Base-by-base conservation (phyloP, 1,140 invertebrate genomes). In the Aethina tumida region DNA sequence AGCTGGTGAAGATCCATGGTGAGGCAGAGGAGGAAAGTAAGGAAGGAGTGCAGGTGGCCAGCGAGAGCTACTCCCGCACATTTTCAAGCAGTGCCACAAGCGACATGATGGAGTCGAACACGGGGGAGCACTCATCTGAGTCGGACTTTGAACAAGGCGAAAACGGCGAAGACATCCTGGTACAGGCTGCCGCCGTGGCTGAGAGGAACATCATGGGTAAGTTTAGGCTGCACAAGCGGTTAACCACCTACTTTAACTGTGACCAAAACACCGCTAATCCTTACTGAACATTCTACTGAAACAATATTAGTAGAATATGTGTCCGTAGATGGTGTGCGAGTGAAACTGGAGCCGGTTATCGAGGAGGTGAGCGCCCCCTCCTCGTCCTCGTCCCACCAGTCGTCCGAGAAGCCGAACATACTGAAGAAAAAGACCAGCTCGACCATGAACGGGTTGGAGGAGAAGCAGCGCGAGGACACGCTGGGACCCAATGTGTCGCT, bases 1-100 rank as follows among this genome's bases (percentile, higher is more conserved):
- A 54, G 37, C 36, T 62, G 15, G 55, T 54, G 2, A 53, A 56
- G 41, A 53, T 60, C 21, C 57, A 62, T 30, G 52, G 43, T 5
- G 39, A 35, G 13, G 39, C 39, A 1, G 41, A 37, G 14, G 41
- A 52, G 6, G 21, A 27, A 14, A 13, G 38, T 28, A 34, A 30
- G 4, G 20, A 35, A 12, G 45, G 39, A 24, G 29, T 46, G 7
- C 42, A 45, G 31, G 31, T 27, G 16, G 36, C 22, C 2, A 38
- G 33, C 22, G 24, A 35, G 2, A 19, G 26, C 15, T n/a, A n/a
- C n/a, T 43, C 32, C 16, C 33, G 32, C 8, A 12, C 25, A 4
- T 32, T 33, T 28, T 39, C 37, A 29, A 22, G 32, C n/a, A n/a
- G n/a, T 8, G 45, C 21, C 3, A 45, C 47, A 10, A 42, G 21